Base-by-base conservation (phyloP, 2,113 vertebrate species). In the Pipa parva region DNA sequence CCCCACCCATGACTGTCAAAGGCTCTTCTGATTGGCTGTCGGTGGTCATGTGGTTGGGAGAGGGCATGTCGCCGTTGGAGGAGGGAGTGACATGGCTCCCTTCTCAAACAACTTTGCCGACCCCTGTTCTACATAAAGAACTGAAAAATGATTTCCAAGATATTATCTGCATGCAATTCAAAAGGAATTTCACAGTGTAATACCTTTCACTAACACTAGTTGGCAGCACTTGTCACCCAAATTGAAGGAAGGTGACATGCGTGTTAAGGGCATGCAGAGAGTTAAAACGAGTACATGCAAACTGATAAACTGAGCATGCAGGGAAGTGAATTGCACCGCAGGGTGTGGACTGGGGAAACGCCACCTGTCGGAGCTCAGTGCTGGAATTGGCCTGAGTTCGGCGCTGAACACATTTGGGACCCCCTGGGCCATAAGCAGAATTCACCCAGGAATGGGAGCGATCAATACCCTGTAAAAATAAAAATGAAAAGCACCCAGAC, bases 361-460 rank as follows among this genome's bases (percentile, higher is more conserved):
- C 92, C 93, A 94, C 93, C 93, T 96, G 93, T 90, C 93, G 91
- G 76, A 91, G 92, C 73, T 96, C 92, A 62, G 88, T 88, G 89
- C 88, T 93, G 61, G 91, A 89, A 80, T 88, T 89, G 57, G 91
- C 91, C 77, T 77, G 81, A 13, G 86, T 90, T 80, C 93, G 88
- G 29, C 92, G 89, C 69, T 94, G 87, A 73, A 95, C 91, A 64
- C 92, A 86, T 88, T 91, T 93, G 79, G 88, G 87, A 83, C 93
- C 92, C 74, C 93, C 92, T 1, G 93, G 93, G 81, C 92, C 92
- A 66, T 92, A 94, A 86, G 92, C 90, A 73, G 93, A 92, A 79
- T 95, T 95, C 89, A 96, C 93, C 93, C 93, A 96, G 85, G 93
- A 96, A 77, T 96, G 93, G 67, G 93, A 96, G 74, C 93, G 93